Evolutionary conservation across 2,888 invertebrate species (phyloP), one percentile per base, ranked within the genome.

Genomic region (Altica lythri): DNA sequence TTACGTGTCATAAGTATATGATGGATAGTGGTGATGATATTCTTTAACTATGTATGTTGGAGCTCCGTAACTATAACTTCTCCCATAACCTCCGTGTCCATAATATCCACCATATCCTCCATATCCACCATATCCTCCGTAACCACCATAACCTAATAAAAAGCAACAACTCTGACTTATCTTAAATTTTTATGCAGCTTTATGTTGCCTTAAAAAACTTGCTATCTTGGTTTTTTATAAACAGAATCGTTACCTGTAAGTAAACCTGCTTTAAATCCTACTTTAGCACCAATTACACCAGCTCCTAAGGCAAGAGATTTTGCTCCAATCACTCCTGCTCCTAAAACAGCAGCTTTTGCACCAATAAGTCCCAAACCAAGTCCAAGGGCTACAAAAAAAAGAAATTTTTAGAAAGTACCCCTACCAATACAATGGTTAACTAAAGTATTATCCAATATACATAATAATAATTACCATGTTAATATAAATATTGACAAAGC

Each of bases 251-350:
- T 29, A 8, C 40, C 25, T 13, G 22, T 22, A 17, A 40, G 12
- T 22, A 40, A 22, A 12, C 40, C 18, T 12, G 51, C 45, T 38
- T 47, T 51, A 8, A 51, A 22, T 8, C 40, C 18, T 12, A 47
- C 45, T 38, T 47, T 51, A 8, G 46, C 12, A 4, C 57, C 57
- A 6, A 59, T 5, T 16, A 46, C 42, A 8, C 52, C 54, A 14
- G 55, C 61, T 4, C 60, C 62, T 10, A 62, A 5, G 8, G 53
- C 61, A n/a, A n/a, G n/a, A n/a, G n/a, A n/a, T 22, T 58, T 62
- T 1, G 52, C 62, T 1, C 60, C 63, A 3, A 63, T n/a, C n/a
- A 38, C 58, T 6, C 55, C 63, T 3, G 57, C 57, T 16, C 62
- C 64, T 35, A 63, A 37, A 3, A 45, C 59, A 13, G 25, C 19